Conservation (phyloP, 2,797 vertebrate genomes). For the Sparidentex hasta region DNA sequence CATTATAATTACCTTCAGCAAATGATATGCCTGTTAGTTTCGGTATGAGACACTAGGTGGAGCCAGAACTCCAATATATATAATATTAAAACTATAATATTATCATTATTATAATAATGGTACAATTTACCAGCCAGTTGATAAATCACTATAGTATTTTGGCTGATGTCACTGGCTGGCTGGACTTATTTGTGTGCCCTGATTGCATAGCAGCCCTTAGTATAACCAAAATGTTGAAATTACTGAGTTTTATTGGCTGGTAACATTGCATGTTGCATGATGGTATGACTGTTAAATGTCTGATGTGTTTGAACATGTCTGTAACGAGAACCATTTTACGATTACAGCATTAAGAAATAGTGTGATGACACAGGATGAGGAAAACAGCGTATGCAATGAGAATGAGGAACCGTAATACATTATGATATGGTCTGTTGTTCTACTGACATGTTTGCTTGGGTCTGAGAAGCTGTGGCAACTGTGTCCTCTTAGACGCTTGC, state of each 20-base stretch:
- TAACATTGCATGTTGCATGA: background rate
- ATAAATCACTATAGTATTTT: no score
- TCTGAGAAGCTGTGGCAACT: background rate
- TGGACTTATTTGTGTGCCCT: no score
- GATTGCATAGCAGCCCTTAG: background rate
- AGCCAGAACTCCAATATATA: constrained; percentile 25
- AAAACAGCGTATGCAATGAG: background rate
- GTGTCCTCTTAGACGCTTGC: background rate
- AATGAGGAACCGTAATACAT: background rate
- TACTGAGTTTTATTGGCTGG: background rate
- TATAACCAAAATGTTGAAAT: background rate
- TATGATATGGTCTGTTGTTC: background rate
- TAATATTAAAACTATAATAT: background rate
- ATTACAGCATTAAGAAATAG: background rate
- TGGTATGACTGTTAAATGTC: background rate
- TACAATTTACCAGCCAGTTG: no score
- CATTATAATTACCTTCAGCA: background rate
- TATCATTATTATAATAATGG: no score
- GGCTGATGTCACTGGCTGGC: no score
- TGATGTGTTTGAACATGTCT: background rate
- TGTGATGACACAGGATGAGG: background rate
- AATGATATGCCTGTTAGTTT: background rate
- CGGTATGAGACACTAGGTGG: constrained; percentile 30
- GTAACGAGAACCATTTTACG: background rate
- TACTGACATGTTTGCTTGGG: background rate